These are phyloP conservation scores for Poecilia latipinna DNA, from an alignment of 2,113 vertebrate genomes.

Conservation along the genomic window DNA sequence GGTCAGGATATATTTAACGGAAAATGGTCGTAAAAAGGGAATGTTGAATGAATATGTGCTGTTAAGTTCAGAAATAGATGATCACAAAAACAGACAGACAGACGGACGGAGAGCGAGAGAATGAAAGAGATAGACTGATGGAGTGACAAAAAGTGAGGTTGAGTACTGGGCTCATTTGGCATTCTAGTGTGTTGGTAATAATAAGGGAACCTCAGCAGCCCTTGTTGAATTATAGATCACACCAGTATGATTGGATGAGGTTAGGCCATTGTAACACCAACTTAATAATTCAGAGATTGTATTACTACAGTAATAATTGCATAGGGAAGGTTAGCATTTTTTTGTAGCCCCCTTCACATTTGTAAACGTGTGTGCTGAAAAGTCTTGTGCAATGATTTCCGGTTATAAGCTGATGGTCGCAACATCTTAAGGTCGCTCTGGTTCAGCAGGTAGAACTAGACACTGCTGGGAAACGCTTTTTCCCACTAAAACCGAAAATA, in stretches of 20 bases:
- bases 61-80: constrained; percentile 54
- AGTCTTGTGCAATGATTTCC: not conserved
- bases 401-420: constrained; percentile 18
- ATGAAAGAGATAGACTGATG: constrained; percentile 46
- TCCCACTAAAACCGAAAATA: no score
- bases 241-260: constrained; percentile 76
- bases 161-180: constrained; percentile 61
- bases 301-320: constrained; percentile 76
- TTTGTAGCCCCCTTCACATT: constrained; percentile 25
- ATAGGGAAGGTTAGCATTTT: constrained; percentile 49
- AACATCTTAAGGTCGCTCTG: constrained; percentile 14
- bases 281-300: constrained; percentile 81
- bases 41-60: constrained; percentile 43
- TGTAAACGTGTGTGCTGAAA: constrained; percentile 18
- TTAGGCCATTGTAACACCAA: constrained; percentile 73
- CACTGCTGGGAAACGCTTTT: not conserved
- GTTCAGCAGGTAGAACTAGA: constrained; percentile 3
- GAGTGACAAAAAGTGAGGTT: constrained; percentile 55
- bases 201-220: constrained; percentile 75
- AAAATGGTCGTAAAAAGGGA: constrained; percentile 43
- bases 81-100: constrained; percentile 44
- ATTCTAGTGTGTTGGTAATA: constrained; percentile 72
- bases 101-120: constrained; percentile 43
- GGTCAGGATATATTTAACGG: not conserved
- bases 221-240: constrained; percentile 82